Conservation (phyloP, 2,888 invertebrate genomes). For the Ferrisia virgata region DNA sequence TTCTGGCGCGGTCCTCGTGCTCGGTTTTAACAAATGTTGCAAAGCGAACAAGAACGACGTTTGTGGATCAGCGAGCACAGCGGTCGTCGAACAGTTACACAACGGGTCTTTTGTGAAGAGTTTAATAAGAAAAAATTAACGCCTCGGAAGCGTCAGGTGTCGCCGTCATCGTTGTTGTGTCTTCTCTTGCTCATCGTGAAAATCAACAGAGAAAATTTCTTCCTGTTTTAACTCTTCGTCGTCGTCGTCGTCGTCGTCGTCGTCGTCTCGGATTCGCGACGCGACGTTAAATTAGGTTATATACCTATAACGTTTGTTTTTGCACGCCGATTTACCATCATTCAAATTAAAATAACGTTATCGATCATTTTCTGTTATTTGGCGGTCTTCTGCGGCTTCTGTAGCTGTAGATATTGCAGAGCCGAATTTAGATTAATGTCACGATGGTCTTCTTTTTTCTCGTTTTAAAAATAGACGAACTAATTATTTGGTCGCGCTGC, state of each 20-base stretch:
- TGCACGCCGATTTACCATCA: neutral
- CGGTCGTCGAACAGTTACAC: conserved; percentile 38
- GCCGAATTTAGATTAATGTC: neutral
- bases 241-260: no score
- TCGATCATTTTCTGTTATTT: neutral
- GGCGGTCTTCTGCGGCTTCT: neutral
- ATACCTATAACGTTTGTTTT: conserved; percentile 26
- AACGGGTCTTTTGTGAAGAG: conserved; percentile 36
- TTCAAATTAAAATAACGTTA: neutral
- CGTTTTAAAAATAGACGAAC: neutral
- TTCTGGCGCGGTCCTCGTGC: neutral
- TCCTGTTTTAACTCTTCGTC: neutral
- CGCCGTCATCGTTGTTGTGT: neutral
- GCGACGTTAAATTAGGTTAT: conserved; percentile 1
- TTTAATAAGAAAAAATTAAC: conserved; percentile 26
- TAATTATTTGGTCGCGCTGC: neutral
- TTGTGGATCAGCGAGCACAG: conserved; percentile 31
- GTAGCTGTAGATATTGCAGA: no score
- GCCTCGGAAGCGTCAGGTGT: conserved; percentile 20
- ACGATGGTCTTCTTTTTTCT: neutral
- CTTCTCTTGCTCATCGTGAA: conserved; percentile 6
- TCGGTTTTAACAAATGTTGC: neutral
- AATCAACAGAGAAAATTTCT: conserved; percentile 14
- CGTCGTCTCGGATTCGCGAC: neutral
- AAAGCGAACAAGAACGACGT: conserved; percentile 6